These are phyloP conservation scores for Melanchra persicariae DNA, from an alignment of 2,888 invertebrate species.

Conservation along the genomic window DNA sequence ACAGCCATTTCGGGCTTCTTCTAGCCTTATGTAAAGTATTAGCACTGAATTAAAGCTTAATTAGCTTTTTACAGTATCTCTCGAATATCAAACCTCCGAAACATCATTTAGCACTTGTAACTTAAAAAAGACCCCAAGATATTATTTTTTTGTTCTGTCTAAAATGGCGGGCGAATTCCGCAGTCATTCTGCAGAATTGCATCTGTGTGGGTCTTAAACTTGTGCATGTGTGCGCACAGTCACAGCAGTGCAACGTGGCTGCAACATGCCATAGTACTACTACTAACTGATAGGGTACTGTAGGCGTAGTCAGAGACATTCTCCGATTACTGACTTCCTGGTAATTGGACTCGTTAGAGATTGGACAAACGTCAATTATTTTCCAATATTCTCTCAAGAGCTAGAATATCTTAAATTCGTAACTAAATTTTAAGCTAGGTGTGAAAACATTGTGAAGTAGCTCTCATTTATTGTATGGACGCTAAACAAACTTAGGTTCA, in stretches of 20 bases:
- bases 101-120: not conserved
- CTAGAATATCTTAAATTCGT: not conserved
- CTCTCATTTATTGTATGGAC: slow-evolving; percentile 31
- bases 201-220: slow-evolving; percentile 69
- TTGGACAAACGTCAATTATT: slow-evolving; percentile 6
- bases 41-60: not conserved
- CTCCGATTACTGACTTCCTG: slow-evolving; percentile 80
- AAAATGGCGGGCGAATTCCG: slow-evolving; percentile 81
- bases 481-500: slow-evolving; percentile 67
- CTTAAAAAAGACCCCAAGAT: not conserved
- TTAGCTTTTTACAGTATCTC: not conserved
- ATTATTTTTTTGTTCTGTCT: slow-evolving; percentile 42
- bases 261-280: slow-evolving; percentile 76
- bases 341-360: slow-evolving; percentile 65
- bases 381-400: slow-evolving; percentile 1
- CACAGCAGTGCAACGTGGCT: slow-evolving; percentile 77
- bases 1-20: slow-evolving; percentile 57
- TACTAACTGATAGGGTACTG: slow-evolving; percentile 71
- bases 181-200: slow-evolving; percentile 67
- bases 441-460: slow-evolving; percentile 20
- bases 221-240: slow-evolving; percentile 74
- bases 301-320: slow-evolving; percentile 82
- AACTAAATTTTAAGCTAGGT: slow-evolving; percentile 4
- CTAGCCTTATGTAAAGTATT: slow-evolving; percentile 15
- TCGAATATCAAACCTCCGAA: slow-evolving; percentile 8